Base-by-base conservation (phyloP, 2,113 vertebrate genomes). In the Oreochromis spilurus region DNA sequence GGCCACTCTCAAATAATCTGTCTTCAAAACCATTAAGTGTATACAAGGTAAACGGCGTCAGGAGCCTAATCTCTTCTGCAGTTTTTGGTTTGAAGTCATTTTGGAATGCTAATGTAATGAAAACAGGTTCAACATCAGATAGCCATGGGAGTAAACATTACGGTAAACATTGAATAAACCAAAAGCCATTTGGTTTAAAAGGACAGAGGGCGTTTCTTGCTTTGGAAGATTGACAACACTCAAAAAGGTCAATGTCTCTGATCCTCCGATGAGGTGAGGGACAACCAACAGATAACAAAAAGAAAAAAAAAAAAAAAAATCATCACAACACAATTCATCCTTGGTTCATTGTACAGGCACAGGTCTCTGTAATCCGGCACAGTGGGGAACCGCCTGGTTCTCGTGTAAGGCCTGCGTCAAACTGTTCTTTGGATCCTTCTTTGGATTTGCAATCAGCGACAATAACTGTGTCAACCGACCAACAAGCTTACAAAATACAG, bases 101-200 rank as follows among this genome's bases (percentile, higher is more conserved):
- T 87, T 94, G 95, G 95, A 95, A 96, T 95, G 96, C 88, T 55
- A 90, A 94, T 83, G 85, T 55, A 65, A 60, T 91, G 81, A 90
- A 79, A 89, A 87, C 72, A 88, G 85, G 87, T 82, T 13, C 84
- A 72, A 79, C 29, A 57, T 91, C 60, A 67, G 80, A 70, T 65
- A 65, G 81, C 58, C 81, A 29, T 70, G 79, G 86, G 87, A 91
- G 88, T 92, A 89, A 91, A 93, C 84, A 85, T 82, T 62, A 83
- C 34, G 80, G 83, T 88, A 90, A 88, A 92, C 88, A 79, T 58
- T 29, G 45, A 43, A 87, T 54, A 48, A 85, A 88, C 88, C 78
- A 84, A 84, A 77, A n/a, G 5, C 17, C 0, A 55, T 84, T 91
- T 72, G 81, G 62, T 80, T 92, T 67, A 67, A 90, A 54, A 83